phyloP scores from a whole-genome alignment of 2,888 invertebrate species.

The Incurvaria masculella region DNA sequence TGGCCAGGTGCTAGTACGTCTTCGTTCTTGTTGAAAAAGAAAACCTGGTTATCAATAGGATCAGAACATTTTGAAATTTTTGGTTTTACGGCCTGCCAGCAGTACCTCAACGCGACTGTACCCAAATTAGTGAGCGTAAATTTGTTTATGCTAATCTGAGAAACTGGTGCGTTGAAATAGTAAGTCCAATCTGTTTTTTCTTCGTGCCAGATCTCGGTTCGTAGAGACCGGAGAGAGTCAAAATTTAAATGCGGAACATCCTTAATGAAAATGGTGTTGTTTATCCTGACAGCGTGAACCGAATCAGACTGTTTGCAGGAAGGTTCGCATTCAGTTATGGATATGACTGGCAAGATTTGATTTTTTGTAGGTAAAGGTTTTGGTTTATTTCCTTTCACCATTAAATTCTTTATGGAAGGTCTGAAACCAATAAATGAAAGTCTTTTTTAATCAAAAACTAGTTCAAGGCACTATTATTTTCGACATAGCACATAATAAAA shows the following conservation, averaged over 20 bases:
- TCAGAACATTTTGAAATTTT: slow-evolving; percentile 31
- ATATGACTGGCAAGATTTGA: slow-evolving; percentile 27
- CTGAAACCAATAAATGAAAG: slow-evolving; percentile 23
- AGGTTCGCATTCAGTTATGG: slow-evolving; percentile 16
- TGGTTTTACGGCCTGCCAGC: slow-evolving; percentile 43
- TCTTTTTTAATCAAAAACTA: no score
- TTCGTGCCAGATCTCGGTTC: slow-evolving; percentile 27
- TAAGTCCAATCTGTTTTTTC: slow-evolving; percentile 36
- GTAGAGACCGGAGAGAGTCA: slow-evolving; percentile 21
- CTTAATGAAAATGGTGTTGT: slow-evolving; percentile 34
- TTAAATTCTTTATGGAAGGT: slow-evolving; percentile 26
- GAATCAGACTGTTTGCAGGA: slow-evolving; percentile 16
- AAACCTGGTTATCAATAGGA: slow-evolving; percentile 33
- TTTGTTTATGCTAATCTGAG: slow-evolving; percentile 31
- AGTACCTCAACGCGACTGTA: slow-evolving; percentile 42
- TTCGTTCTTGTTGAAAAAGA: slow-evolving; percentile 58
- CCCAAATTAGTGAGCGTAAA: slow-evolving; percentile 49
- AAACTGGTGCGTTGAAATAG: slow-evolving; percentile 36
- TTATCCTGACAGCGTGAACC: slow-evolving; percentile 37
- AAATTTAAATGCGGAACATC: slow-evolving; percentile 24
- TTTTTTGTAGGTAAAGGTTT: slow-evolving; percentile 24
- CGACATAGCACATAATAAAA: no score
- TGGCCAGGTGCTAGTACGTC: slow-evolving; percentile 51
- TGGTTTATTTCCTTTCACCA: slow-evolving; percentile 35
- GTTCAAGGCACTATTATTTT: no score